Evolutionary conservation across 2,888 invertebrate genomes (phyloP).

Genomic region (Dendrolimus houi): DNA sequence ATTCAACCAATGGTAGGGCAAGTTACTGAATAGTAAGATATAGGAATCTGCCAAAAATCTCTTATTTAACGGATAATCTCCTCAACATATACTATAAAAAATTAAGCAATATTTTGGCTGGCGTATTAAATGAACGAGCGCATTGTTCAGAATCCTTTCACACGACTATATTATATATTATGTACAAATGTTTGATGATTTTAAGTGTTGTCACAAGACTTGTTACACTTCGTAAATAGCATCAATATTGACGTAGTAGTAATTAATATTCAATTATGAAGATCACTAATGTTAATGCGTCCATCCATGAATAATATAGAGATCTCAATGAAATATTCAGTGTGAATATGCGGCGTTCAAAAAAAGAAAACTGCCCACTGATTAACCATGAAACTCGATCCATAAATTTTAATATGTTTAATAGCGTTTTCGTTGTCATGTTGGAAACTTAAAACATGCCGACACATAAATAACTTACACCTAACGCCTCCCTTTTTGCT

Average conservation of each 20-base stretch:
- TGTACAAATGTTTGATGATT: too few species aligned
- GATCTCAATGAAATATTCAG: conserved; percentile 63
- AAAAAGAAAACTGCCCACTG: conserved; percentile 20
- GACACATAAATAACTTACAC: neutral
- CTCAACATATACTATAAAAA: too few species aligned
- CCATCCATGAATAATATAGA: conserved; percentile 48
- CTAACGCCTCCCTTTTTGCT: neutral
- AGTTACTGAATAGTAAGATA: too few species aligned
- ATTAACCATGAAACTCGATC: conserved; percentile 40
- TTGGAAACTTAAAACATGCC: neutral
- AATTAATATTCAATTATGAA: neutral
- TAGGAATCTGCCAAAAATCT: too few species aligned
- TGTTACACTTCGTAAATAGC: neutral
- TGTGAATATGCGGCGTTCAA: conserved; percentile 40
- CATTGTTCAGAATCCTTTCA: too few species aligned
- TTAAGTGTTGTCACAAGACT: too few species aligned
- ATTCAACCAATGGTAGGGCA: too few species aligned
- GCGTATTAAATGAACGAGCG: too few species aligned
- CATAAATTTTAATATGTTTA: conserved; percentile 44
- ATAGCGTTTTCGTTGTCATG: conserved; percentile 11
- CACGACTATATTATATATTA: too few species aligned
- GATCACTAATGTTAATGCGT: conserved; percentile 20
- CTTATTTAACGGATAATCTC: too few species aligned
- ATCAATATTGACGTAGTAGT: neutral
- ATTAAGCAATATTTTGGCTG: too few species aligned